A percentile compares a stretch with the other conserved stretches of the same genome.
phyloP scores from a whole-genome alignment of 2,113 vertebrate species.

The Gallinago jamesoni region DNA sequence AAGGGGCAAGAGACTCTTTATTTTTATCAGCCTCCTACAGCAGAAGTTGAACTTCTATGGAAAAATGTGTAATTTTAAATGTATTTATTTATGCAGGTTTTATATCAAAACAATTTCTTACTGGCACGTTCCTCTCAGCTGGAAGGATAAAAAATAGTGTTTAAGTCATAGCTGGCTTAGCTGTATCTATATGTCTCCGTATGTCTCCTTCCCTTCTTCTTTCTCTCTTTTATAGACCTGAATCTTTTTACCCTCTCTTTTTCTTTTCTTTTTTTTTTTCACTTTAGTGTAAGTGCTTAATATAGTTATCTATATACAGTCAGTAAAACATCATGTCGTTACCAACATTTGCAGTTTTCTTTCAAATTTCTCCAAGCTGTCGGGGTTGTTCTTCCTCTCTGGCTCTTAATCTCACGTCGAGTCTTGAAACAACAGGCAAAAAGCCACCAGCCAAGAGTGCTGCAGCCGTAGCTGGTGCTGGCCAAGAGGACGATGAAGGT shows the following conservation, averaged over 20 bases:
- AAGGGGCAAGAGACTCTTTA: background rate
- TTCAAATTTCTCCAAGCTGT: background rate
- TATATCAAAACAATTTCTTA: constrained; percentile 17
- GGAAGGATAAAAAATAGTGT: background rate
- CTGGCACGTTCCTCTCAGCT: background rate
- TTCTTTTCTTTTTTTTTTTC: no score
- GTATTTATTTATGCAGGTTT: constrained; percentile 7
- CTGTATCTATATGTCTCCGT: background rate
- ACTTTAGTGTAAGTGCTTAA: background rate
- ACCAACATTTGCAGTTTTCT: background rate
- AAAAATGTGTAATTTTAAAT: constrained; percentile 37
- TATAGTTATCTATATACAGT: background rate
- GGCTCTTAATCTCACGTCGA: background rate
- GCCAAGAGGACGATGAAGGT: background rate
- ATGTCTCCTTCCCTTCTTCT: background rate
- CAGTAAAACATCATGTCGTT: background rate
- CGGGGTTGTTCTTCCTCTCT: background rate
- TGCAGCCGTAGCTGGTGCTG: background rate
- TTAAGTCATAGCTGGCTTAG: background rate
- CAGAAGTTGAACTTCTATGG: constrained; percentile 3
- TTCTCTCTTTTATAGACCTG: background rate
- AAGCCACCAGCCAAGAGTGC: background rate
- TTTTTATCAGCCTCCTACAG: constrained; percentile 51
- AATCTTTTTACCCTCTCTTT: background rate
- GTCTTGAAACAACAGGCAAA: background rate